phyloP scores from a whole-genome alignment of 2,113 vertebrate species.

The Rhinolophus ferrumequinum region DNA sequence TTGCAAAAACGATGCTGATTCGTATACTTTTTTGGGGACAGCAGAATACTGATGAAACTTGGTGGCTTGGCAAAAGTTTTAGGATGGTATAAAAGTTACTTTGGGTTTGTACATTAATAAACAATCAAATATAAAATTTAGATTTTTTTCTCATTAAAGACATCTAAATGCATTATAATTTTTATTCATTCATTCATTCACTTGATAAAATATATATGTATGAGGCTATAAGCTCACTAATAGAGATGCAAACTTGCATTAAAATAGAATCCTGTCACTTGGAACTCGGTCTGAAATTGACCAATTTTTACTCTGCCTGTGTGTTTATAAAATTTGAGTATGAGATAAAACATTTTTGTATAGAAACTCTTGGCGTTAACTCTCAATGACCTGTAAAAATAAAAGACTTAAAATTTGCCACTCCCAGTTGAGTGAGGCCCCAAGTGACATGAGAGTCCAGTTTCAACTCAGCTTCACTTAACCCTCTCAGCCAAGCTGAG shows the following conservation, averaged over 20 bases:
- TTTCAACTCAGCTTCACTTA: not conserved
- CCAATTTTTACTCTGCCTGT: not conserved
- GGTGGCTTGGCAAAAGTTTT: not conserved
- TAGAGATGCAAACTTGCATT: not conserved
- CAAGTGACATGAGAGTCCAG: not conserved
- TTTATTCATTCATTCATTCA: not conserved
- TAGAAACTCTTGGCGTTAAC: not conserved
- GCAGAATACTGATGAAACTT: not conserved
- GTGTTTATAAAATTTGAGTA: conserved; percentile 23
- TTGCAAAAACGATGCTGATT: not conserved
- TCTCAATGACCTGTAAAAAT: not conserved
- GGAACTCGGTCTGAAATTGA: not conserved
- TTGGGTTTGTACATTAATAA: conserved; percentile 20
- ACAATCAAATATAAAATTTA: not conserved
- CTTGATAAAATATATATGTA: not conserved
- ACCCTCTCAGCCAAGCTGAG: not conserved
- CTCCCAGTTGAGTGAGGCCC: not conserved
- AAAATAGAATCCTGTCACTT: not conserved
- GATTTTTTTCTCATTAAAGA: conserved; percentile 12
- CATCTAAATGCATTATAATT: not conserved
- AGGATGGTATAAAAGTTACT: not conserved
- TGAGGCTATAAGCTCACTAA: not conserved
- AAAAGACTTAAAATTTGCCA: not conserved
- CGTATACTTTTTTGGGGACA: not conserved
- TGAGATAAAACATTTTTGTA: not conserved